Evolutionary conservation across 2,113 vertebrate species (phyloP), one percentile per base, ranked within the genome.

Genomic region (Rhizomys pruinosus): DNA sequence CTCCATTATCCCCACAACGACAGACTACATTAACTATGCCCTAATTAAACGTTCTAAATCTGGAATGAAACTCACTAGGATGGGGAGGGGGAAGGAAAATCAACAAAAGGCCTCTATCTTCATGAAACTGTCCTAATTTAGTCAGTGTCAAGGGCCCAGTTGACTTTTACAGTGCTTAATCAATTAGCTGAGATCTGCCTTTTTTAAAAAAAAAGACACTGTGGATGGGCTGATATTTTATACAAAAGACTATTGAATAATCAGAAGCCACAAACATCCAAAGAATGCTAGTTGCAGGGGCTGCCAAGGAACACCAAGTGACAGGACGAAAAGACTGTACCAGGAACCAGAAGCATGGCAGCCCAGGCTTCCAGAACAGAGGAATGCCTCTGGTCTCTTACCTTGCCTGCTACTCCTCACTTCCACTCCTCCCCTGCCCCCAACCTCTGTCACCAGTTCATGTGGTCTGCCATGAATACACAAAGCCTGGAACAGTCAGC

Each of bases 11-110:
- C 90, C 93, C 90, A 77, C 77, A 89, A 85, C 47, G 95, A 95
- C 0, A 89, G 95, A 95, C 90, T 44, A 89, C 7, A 34, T 97
- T 96, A 97, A 94, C 90, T 81, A 78, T 5, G 42, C 91, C 76
- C 89, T 96, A 96, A 97, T 96, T 97, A 97, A 97, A 95, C 91
- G 55, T 52, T 96, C 96, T 97, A 96, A 94, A 97, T 95, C 89
- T 79, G 90, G 57, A 97, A 92, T 79, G 66, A 97, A 92, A 96
- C 84, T 78, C 82, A 89, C 22, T 61, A 42, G 73, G 52, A 55
- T 44, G 32, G 29, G 10, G 11, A 23, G 32, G 29, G 10, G 11
- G 29, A 66, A 78, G 81, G 22, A 69, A 64, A 82, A 76, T 84
- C 39, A 92, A 87, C 34, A 85, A 16, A 96, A 92, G 2, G 9